Percentiles rank a stretch among this genome's conserved stretches.
These are phyloP conservation scores for Coenobita brevimanus DNA, from an alignment of 1,140 invertebrate species.

Conservation along the genomic window DNA sequence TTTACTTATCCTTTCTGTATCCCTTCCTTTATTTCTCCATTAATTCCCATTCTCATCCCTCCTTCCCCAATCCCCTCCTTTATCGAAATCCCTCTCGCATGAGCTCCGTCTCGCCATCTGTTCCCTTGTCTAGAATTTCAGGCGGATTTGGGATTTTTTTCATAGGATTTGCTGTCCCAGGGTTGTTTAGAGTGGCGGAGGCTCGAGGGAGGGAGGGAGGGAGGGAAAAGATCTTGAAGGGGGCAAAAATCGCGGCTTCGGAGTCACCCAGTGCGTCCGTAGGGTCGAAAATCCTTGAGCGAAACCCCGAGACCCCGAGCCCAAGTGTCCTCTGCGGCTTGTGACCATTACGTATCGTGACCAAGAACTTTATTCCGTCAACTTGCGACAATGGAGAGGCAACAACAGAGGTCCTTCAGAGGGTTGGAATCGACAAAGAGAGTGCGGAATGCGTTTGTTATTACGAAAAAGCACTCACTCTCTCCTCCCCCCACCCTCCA, in stretches of 20 bases:
- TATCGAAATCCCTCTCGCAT: neutral
- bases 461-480: too few relatives aligned
- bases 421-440: too few relatives aligned
- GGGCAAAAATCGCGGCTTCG: neutral
- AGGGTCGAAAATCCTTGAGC: too few relatives aligned
- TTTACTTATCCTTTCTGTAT: too few relatives aligned
- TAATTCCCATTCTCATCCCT: neutral
- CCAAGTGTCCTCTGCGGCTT: too few relatives aligned
- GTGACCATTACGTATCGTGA: too few relatives aligned
- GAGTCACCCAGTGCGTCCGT: neutral
- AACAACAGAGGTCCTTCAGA: too few relatives aligned
- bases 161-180: constrained; percentile 31
- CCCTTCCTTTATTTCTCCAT: neutral
- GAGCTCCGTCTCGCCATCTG: constrained; percentile 14
- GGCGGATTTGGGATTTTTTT: constrained; percentile 34
- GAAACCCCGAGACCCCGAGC: too few relatives aligned
- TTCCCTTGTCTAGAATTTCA: constrained; percentile 31
- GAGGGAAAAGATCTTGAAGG: neutral
- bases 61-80: neutral
- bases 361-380: too few relatives aligned
- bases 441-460: too few relatives aligned
- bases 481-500: too few relatives aligned
- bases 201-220: neutral
- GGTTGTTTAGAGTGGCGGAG: constrained; percentile 41
- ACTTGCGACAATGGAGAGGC: too few relatives aligned